Evolutionary conservation across 2,797 vertebrate species (phyloP).

Genomic region (Microctenopoma steveboyesi): DNA sequence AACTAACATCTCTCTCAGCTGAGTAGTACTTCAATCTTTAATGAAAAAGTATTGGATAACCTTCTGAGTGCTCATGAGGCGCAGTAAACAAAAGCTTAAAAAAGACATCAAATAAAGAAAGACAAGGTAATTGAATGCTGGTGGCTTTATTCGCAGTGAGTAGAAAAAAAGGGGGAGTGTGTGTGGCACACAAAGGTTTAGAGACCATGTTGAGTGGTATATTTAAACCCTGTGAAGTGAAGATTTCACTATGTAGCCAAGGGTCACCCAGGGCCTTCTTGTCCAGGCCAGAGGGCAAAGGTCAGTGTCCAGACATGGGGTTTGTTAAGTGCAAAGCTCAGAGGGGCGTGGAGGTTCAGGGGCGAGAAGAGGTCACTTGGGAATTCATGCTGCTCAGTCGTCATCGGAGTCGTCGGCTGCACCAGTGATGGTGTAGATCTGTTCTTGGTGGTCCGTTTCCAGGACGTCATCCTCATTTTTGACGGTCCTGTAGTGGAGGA

Average conservation of each 20-base stretch:
- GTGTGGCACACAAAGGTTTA: conserved; percentile 55
- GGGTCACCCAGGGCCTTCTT: conserved; percentile 65
- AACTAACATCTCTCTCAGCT: conserved; percentile 18
- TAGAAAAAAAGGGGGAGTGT: conserved; percentile 38
- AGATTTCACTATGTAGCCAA: conserved; percentile 47
- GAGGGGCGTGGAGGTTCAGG: conserved; percentile 59
- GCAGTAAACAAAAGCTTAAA: conserved; percentile 8
- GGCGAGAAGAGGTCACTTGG: conserved; percentile 58
- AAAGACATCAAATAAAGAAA: conserved; percentile 47
- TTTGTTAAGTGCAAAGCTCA: conserved; percentile 71
- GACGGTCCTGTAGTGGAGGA: conserved; percentile 72
- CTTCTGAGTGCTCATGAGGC: background rate
- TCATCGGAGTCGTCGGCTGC: conserved; percentile 78
- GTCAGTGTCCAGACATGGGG: conserved; percentile 75
- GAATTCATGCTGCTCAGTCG: conserved; percentile 64
- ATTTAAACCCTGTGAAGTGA: conserved; percentile 44
- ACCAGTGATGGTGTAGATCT: conserved; percentile 80
- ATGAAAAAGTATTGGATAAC: conserved; percentile 10
- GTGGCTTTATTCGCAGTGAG: conserved; percentile 80
- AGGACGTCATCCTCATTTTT: conserved; percentile 80
- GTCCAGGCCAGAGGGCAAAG: conserved; percentile 73
- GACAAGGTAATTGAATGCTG: conserved; percentile 73
- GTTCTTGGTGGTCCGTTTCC: conserved; percentile 78
- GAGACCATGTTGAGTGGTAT: conserved; percentile 45
- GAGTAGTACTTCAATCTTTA: conserved; percentile 13